A percentile compares a stretch with the other conserved stretches of the same genome.
phyloP scores from a whole-genome alignment of 2,113 vertebrate genomes.

The Psophia crepitans region DNA sequence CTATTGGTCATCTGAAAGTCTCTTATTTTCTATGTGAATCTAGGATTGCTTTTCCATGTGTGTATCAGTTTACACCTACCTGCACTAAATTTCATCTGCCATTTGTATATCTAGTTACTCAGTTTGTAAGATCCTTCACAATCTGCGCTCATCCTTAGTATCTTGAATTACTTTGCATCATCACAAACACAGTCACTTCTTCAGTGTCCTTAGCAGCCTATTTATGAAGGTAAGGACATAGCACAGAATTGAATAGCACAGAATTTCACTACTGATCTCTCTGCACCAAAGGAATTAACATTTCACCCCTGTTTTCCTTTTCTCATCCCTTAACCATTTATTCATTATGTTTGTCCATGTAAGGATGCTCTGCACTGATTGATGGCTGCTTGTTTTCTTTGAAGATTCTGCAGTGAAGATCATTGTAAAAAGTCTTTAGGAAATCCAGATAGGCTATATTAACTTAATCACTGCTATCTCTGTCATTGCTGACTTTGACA shows the following conservation, averaged over 20 bases:
- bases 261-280: background rate
- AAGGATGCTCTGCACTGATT: background rate
- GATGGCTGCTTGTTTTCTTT: background rate
- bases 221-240: background rate
- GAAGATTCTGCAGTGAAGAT: background rate
- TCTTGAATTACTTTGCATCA: background rate
- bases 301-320: background rate
- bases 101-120: background rate
- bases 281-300: background rate
- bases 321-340: background rate
- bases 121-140: background rate
- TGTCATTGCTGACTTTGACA: background rate
- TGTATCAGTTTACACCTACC: background rate
- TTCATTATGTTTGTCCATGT: background rate
- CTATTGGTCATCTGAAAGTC: background rate
- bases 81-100: background rate
- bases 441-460: background rate
- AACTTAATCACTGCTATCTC: background rate
- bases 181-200: background rate
- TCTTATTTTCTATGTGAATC: background rate
- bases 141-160: background rate
- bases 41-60: background rate
- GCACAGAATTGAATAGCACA: background rate
- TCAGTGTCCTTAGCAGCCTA: background rate
- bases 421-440: background rate